Conservation (phyloP, 2,888 invertebrate genomes). For the Priocnemis perturbator region DNA sequence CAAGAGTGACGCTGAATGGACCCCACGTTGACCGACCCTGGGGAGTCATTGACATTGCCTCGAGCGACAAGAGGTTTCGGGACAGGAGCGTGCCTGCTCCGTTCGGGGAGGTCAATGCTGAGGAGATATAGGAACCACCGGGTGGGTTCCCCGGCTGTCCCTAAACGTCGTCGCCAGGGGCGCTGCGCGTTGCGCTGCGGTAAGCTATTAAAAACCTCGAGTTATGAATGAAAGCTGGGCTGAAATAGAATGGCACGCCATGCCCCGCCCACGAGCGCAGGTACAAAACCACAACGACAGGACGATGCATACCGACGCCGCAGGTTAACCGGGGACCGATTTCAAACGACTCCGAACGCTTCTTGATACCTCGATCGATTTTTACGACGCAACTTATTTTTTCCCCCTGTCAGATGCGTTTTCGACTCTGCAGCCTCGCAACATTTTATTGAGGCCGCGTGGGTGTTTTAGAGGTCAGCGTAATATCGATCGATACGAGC, state of each 20-base stretch:
- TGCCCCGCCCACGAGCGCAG: constrained; percentile 69
- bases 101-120: constrained; percentile 32
- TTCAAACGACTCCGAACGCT: constrained; percentile 41
- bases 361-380: constrained; percentile 39
- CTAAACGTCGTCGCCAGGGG: constrained; percentile 57
- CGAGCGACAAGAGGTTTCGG: neutral
- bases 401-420: no score
- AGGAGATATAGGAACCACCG: constrained; percentile 42
- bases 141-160: no score
- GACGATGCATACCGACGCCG: constrained; percentile 13
- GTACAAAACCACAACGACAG: constrained; percentile 52
- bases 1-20: constrained; percentile 9
- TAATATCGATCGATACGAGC: no score
- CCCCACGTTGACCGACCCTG: constrained; percentile 13
- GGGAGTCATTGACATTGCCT: constrained; percentile 9
- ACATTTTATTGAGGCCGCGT: no score
- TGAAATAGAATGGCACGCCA: constrained; percentile 74
- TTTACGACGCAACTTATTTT: neutral
- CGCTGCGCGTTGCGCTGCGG: constrained; percentile 49
- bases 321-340: constrained; percentile 39
- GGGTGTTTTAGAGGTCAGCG: no score
- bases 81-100: constrained; percentile 22
- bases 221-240: constrained; percentile 74
- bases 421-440: no score
- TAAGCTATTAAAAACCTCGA: constrained; percentile 72